These are phyloP conservation scores for Oligia fasciuncula DNA, from an alignment of 2,888 invertebrate species.

Conservation along the genomic window DNA sequence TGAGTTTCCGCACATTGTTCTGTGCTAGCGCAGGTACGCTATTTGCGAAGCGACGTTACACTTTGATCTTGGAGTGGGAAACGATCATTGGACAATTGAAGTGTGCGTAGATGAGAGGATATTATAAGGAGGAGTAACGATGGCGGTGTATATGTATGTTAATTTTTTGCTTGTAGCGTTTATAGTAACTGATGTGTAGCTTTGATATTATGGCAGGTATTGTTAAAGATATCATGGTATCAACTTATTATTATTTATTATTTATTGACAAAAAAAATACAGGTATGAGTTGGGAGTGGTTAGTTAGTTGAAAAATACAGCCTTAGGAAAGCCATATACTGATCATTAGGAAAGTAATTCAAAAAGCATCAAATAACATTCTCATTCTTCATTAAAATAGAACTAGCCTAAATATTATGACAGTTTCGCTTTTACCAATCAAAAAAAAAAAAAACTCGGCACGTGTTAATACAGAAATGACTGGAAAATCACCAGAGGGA, in stretches of 20 bases:
- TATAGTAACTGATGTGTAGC: not conserved
- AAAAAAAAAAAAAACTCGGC: conserved; percentile 32
- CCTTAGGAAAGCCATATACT: not conserved
- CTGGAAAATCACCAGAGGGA: conserved; percentile 61
- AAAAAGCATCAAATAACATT: conserved; percentile 8
- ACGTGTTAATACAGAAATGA: conserved; percentile 65
- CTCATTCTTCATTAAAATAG: not conserved
- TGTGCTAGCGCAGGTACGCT: conserved; percentile 46
- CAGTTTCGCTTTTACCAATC: conserved; percentile 37
- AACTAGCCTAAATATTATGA: conserved; percentile 20
- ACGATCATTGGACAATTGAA: conserved; percentile 46
- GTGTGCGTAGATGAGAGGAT: conserved; percentile 14
- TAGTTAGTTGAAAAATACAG: not conserved
- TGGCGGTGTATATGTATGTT: not conserved
- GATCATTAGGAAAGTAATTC: not conserved
- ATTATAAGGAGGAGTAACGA: conserved; percentile 13
- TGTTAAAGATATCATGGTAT: not conserved
- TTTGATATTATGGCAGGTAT: not conserved
- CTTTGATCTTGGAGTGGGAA: conserved; percentile 59
- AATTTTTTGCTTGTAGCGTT: not conserved
- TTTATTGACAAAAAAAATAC: not conserved
- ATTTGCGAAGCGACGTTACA: conserved; percentile 54
- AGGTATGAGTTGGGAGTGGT: not conserved
- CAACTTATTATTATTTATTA: not conserved
- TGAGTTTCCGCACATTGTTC: conserved; percentile 78